Evolutionary conservation across 2,113 vertebrate species (phyloP).

Genomic region (Nothoprocta perdicaria): DNA sequence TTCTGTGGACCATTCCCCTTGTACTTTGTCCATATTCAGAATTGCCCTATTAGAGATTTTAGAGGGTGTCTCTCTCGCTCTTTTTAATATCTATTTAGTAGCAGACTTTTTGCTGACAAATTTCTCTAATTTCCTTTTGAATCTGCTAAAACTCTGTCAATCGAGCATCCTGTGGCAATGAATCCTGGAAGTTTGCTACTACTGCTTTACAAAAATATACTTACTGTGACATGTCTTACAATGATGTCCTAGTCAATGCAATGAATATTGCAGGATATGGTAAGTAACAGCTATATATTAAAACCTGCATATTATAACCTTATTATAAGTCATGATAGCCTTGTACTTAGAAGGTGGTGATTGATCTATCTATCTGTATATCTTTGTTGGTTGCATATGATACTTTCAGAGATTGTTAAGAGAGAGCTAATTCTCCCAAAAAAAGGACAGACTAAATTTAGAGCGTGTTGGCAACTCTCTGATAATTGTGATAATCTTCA

Average conservation of each 20-base stretch:
- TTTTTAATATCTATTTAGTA: background rate
- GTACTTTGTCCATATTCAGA: background rate
- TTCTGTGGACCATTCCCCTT: no score
- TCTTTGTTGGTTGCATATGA: background rate
- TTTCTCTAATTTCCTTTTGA: background rate
- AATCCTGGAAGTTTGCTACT: background rate
- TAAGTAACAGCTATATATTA: background rate
- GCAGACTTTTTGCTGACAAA: background rate
- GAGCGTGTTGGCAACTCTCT: background rate
- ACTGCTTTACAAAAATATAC: background rate
- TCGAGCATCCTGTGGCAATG: background rate
- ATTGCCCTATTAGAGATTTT: accelerated
- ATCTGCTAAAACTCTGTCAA: background rate
- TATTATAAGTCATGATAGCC: background rate
- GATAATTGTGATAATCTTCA: background rate
- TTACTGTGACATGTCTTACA: background rate
- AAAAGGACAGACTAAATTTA: background rate
- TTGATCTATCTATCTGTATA: background rate
- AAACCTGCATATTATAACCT: background rate
- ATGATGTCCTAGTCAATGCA: background rate
- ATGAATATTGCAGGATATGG: background rate
- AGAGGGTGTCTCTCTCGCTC: background rate
- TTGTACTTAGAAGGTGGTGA: background rate
- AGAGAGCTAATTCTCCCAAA: background rate
- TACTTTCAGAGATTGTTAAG: background rate